Conservation (phyloP, 2,797 vertebrate genomes). For the Poecilia wingei region DNA sequence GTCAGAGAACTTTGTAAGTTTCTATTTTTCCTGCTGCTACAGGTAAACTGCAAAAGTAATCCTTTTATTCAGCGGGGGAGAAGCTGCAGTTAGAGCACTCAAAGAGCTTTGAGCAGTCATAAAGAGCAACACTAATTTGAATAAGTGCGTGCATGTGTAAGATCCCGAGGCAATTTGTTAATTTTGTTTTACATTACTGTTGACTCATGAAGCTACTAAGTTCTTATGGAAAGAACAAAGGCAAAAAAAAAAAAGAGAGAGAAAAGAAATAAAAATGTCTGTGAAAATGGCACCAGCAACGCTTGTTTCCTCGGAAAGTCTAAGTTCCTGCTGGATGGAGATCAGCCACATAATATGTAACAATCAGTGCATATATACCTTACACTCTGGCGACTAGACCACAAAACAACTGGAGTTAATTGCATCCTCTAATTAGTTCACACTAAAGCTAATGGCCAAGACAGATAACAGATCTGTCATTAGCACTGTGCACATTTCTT, state of each 20-base stretch:
- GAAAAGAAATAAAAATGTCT: slow-evolving; percentile 2
- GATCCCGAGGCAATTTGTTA: background rate
- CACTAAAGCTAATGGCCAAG: slow-evolving; percentile 61
- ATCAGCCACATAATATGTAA: slow-evolving; percentile 43
- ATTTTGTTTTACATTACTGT: slow-evolving; percentile 8
- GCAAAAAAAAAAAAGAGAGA: slow-evolving; percentile 1
- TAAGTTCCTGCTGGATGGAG: slow-evolving; percentile 44
- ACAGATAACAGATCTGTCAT: slow-evolving; percentile 75
- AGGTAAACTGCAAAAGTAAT: background rate
- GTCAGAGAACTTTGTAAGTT: slow-evolving; percentile 8
- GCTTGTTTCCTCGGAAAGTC: background rate
- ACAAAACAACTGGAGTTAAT: slow-evolving; percentile 71
- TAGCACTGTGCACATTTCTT: slow-evolving; percentile 61
- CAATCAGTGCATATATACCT: slow-evolving; percentile 38
- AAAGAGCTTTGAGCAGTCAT: background rate
- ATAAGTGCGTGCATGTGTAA: slow-evolving; percentile 12
- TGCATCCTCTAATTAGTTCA: slow-evolving; percentile 74
- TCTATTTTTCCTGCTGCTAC: background rate
- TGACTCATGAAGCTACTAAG: slow-evolving; percentile 11
- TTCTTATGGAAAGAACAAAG: slow-evolving; percentile 13
- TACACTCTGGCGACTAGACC: slow-evolving; percentile 51
- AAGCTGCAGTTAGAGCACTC: background rate
- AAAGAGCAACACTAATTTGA: slow-evolving; percentile 13
- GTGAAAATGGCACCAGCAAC: slow-evolving; percentile 10
- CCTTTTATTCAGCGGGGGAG: background rate